Evolutionary conservation across 2,888 invertebrate species (phyloP).

Genomic region (Machimus atricapillus): DNA sequence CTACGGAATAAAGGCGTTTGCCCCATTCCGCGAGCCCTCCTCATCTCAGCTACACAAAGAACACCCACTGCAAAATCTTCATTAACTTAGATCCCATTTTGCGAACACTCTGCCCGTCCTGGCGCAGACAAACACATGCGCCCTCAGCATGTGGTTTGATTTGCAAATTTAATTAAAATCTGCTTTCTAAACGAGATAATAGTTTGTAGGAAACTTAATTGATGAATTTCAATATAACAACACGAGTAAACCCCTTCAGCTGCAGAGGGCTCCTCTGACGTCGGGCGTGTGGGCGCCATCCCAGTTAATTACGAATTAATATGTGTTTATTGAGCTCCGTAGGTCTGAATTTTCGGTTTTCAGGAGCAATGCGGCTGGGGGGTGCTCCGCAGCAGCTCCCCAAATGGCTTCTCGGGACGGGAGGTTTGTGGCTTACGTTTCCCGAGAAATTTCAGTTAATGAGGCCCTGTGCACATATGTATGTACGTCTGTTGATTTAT

Average conservation of each 20-base stretch:
- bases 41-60: not conserved
- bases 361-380: not conserved
- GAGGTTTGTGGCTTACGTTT: not conserved
- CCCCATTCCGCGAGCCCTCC: not conserved
- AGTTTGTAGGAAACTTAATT: slow-evolving; percentile 52
- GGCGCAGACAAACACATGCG: not conserved
- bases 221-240: slow-evolving; percentile 50
- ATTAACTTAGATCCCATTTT: not conserved
- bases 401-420: not conserved
- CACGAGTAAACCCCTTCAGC: slow-evolving; percentile 20
- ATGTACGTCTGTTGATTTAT: not conserved
- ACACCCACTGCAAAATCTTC: not conserved
- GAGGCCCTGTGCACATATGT: not conserved
- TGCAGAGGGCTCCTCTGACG: not conserved
- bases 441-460: not conserved
- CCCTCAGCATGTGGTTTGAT: slow-evolving; percentile 53
- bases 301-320: slow-evolving; percentile 22
- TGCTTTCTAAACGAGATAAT: slow-evolving; percentile 51
- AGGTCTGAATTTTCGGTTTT: not conserved
- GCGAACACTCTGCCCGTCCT: not conserved
- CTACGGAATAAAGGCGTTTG: not conserved
- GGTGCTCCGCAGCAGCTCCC: not conserved
- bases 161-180: slow-evolving; percentile 54
- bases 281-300: not conserved
- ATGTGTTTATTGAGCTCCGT: slow-evolving; percentile 13